Evolutionary conservation across 2,113 vertebrate genomes (phyloP), one percentile per base, ranked within the genome.

Genomic region (Dolichotis patagonum): DNA sequence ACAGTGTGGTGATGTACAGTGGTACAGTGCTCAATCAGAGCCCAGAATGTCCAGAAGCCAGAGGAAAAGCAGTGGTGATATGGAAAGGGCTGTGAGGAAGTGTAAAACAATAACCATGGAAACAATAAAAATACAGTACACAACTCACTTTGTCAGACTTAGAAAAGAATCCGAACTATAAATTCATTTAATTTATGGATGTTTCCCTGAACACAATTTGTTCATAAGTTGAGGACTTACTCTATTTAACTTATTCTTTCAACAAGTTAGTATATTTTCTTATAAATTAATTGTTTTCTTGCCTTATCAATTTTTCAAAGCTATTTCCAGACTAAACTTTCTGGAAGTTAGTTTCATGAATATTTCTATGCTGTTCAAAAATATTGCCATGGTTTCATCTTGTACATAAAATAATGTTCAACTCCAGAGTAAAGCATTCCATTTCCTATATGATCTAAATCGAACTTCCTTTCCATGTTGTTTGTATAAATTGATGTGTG

Each of bases 211-310:
- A 14, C 5, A 77, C 24, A 75, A 46, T 16, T 26, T 4, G 7
- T 38, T 38, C 35, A 10, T 38, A 46, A 52, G 1, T 78, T 16
- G 17, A 30, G 83, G 58, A 38, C 6, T 80, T 19, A 43, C 41
- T 28, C 46, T 67, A 88, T 46, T 94, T 85, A 73, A 85, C 65
- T 88, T 13, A 83, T 58, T 84, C 13, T 90, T 94, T 85, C 75
- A 92, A 69, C n/a, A 80, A 84, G 54, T 87, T 84, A 92, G 87
- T 84, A 56, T 65, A 94, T 75, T 94, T 89, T 65, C 16, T 43
- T 6, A 43, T 30, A 83, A 92, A 52, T 28, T 16, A 87, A 90
- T 63, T 65, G 54, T 92, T 92, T 96, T 92, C 7, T 89, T 62
- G 60, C 49, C 24, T 43, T 90, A 41, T 78, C 46, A 22, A 73